Evolutionary conservation across 2,113 vertebrate genomes (phyloP).

Genomic region (Alaudala cheleensis): DNA sequence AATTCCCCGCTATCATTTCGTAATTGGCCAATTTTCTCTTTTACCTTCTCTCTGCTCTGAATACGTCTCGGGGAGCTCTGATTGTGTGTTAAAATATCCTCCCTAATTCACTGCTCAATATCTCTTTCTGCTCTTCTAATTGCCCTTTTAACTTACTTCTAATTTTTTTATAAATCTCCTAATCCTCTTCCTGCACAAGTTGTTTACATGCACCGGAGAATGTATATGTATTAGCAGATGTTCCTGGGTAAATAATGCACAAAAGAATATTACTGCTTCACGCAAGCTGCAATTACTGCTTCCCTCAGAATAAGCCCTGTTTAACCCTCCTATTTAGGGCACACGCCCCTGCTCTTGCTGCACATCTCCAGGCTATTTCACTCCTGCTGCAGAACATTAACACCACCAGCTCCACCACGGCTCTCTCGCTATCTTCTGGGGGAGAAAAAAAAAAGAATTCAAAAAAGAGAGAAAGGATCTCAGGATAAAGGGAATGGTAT

Average conservation of each 20-base stretch:
- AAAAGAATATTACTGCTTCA: slow-evolving; percentile 40
- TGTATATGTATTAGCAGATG: slow-evolving; percentile 71
- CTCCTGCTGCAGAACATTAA: slow-evolving; percentile 53
- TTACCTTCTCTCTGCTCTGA: slow-evolving; percentile 72
- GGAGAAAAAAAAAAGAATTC: neutral
- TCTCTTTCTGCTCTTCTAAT: slow-evolving; percentile 75
- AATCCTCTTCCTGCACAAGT: slow-evolving; percentile 58
- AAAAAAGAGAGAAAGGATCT: neutral
- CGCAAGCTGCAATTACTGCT: slow-evolving; percentile 42
- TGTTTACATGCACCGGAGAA: slow-evolving; percentile 69
- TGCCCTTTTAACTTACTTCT: slow-evolving; percentile 74
- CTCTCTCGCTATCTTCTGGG: neutral
- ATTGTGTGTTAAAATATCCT: slow-evolving; percentile 75
- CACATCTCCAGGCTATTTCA: slow-evolving; percentile 45
- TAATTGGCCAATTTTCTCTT: slow-evolving; percentile 77
- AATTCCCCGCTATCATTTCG: slow-evolving; percentile 59
- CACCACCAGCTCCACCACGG: slow-evolving; percentile 28
- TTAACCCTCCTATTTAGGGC: slow-evolving; percentile 55
- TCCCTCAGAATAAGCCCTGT: slow-evolving; percentile 43
- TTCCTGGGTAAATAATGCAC: slow-evolving; percentile 72
- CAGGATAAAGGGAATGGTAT: neutral
- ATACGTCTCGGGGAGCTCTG: slow-evolving; percentile 70
- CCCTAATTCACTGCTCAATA: slow-evolving; percentile 63
- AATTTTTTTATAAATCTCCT: slow-evolving; percentile 65
- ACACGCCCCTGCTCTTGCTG: neutral